Evolutionary conservation across 2,113 vertebrate genomes (phyloP), one percentile per base, ranked within the genome.

Genomic region (Eulacestoma nigropectus): DNA sequence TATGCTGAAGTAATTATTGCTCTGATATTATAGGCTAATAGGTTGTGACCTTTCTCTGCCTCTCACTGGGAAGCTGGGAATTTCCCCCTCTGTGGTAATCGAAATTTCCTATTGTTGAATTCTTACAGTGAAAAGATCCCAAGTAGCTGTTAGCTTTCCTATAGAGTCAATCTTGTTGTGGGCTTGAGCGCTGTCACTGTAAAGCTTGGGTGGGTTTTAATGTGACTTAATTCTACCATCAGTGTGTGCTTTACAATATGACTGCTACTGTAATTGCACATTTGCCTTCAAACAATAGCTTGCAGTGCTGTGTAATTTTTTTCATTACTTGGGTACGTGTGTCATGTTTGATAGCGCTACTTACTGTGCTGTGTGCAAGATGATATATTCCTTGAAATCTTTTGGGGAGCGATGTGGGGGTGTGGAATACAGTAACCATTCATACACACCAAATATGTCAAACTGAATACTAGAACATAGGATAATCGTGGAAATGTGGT

Each of bases 1-100:
- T 90, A 56, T 95, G 80, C 72, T 95, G 62, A 87, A 95, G 60
- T 78, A 93, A 89, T 92, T 93, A 89, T 75, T 89, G 47, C 76
- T 87, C 64, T 84, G 89, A 75, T 94, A 95, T 97, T 87, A 56
- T 44, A 84, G 69, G 75, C 50, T 89, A 72, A 75, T 84, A 87
- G 60, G 47, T 91, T 75, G 37, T 89, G 73, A 84, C 89, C 73
- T 89, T 89, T 89, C 60, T 82, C 39, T 95, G 52, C 56, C 32
- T 90, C 65, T 86, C 55, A 21, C 41, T 92, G 29, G 52, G 87
- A 94, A 68, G 68, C 77, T 87, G 69, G 14, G n/a, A 37, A 72
- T 90, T 92, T 90, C 41, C 41, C 27, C 20, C 15, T 78, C 63
- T 87, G 41, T 30, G 29, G 56, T 93, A 84, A 81, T 93, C 23